A percentile compares a stretch with the other conserved stretches of the same genome.
These are phyloP conservation scores for Brachystomella parvula DNA, from an alignment of 1,140 invertebrate genomes.

Conservation along the genomic window DNA sequence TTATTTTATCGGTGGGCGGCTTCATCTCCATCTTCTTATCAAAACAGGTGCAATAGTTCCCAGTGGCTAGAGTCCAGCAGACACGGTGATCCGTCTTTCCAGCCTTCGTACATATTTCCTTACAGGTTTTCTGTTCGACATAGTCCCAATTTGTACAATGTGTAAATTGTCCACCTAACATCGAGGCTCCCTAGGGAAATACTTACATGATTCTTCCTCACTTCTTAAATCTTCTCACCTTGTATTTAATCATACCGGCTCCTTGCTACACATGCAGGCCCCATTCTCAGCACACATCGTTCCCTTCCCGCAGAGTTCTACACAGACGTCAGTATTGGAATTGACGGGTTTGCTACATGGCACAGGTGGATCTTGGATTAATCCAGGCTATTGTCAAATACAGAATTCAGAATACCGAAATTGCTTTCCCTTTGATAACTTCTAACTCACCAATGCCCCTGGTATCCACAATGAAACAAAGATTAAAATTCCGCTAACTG, in stretches of 20 bases:
- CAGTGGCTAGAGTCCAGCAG: constrained; percentile 25
- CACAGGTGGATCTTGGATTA: too few relatives aligned
- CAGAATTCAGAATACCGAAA: too few relatives aligned
- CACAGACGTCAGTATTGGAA: neutral
- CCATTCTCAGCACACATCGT: neutral
- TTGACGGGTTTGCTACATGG: neutral
- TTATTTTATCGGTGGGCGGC: too few relatives aligned
- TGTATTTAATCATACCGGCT: neutral
- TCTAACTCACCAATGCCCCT: too few relatives aligned
- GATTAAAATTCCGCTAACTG: too few relatives aligned
- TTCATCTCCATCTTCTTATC: neutral
- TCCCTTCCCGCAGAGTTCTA: neutral
- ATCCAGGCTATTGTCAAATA: too few relatives aligned
- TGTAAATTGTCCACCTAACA: constrained; percentile 19
- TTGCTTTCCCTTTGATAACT: too few relatives aligned
- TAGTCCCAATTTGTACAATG: constrained; percentile 32
- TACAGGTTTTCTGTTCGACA: constrained; percentile 24
- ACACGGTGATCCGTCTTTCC: constrained; percentile 20
- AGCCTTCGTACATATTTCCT: neutral
- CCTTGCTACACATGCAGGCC: constrained; percentile 11
- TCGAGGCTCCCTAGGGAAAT: constrained; percentile 16
- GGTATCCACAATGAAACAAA: too few relatives aligned
- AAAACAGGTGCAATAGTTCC: constrained; percentile 29
- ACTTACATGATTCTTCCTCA: neutral
- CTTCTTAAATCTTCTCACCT: neutral